Evolutionary conservation across 2,113 vertebrate species (phyloP).

Genomic region (Meleagris gallopavo): DNA sequence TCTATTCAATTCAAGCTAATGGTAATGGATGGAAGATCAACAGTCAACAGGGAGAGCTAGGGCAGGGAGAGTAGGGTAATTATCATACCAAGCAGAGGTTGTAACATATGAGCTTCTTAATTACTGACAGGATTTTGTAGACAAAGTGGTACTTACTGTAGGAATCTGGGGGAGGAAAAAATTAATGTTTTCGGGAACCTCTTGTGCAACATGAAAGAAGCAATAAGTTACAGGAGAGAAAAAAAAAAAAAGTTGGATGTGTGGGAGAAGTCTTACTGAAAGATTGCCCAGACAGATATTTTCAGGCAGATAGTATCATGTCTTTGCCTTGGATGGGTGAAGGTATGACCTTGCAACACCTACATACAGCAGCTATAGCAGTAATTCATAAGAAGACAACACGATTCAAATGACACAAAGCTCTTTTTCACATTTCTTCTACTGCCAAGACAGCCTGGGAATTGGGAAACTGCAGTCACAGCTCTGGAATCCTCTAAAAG

Average conservation of each 20-base stretch:
- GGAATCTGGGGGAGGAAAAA: neutral
- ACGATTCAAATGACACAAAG: neutral
- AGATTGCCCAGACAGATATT: neutral
- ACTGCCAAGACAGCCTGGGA: fast-evolving
- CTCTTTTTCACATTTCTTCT: neutral
- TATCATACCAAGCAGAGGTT: neutral
- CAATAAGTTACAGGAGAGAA: neutral
- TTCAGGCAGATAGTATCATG: neutral
- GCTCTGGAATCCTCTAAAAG: neutral
- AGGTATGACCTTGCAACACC: neutral
- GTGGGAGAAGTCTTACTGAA: neutral
- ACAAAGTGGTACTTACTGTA: neutral
- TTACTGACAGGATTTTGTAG: slow-evolving; percentile 13
- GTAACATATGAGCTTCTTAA: neutral
- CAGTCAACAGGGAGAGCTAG: slow-evolving; percentile 7
- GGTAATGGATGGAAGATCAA: neutral
- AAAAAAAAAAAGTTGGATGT: neutral
- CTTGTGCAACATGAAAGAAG: neutral
- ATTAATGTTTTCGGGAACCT: neutral
- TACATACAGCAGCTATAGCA: neutral
- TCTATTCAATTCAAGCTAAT: neutral
- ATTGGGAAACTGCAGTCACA: fast-evolving
- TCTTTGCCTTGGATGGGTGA: neutral
- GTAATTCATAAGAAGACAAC: neutral
- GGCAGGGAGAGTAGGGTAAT: slow-evolving; percentile 21